Evolutionary conservation across 2,888 invertebrate species (phyloP), one percentile per base, ranked within the genome.

Genomic region (Drosophila infuscata): DNA sequence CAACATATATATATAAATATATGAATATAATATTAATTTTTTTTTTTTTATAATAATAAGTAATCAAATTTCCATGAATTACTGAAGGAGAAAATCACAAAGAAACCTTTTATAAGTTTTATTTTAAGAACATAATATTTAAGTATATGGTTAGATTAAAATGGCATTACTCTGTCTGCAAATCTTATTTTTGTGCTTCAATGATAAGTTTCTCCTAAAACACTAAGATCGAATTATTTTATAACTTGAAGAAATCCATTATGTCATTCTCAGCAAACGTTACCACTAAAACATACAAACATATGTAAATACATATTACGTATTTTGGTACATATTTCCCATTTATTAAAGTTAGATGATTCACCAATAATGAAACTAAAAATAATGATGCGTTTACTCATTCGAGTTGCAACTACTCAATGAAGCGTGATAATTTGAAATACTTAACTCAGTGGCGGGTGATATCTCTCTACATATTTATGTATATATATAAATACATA

Each of bases 391-490:
- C 86, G 84, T 84, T 83, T 77, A 74, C 82, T 82, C 83, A 67
- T 74, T 82, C 49, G 78, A 83, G 89, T 68, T 72, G 64, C 33
- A 64, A 70, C 54, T 53, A 79, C 85, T 84, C 79, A 67, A 85
- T 85, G 79, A 84, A 77, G 72, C 90, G 84, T 89, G 88, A 85
- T 89, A 89, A 77, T 77, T 74, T 82, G 65, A 83, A 85, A 85
- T 89, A 85, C 88, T 87, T 89, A 87, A 89, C 88, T 85, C 84
- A 85, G 84, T 85, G 84, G 84, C 84, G 84, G 90, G 88, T 89
- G 79, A 88, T 88, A 80, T 88, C 86, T 81, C 73, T 78, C 60
- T 58, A 71, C 54, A 69, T 79, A 46, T 63, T 56, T 65, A 71
- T 81, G 73, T 80, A 61, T 54, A 66, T 51, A 65, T 53, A 61